phyloP scores from a whole-genome alignment of 1,140 invertebrate genomes.

The Drosophila teissieri region DNA sequence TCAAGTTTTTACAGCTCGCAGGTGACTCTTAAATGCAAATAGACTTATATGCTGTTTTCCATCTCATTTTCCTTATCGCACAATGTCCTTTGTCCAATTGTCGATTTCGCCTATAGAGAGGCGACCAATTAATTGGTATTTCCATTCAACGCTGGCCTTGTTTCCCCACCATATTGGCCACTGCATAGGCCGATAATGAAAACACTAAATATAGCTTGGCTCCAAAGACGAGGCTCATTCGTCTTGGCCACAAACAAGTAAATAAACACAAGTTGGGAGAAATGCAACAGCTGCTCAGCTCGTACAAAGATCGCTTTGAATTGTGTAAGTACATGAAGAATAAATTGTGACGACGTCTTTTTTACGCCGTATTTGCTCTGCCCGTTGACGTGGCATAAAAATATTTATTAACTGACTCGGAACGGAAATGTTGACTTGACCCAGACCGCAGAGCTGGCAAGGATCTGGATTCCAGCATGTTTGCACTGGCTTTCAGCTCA shows the following conservation, averaged over 20 bases:
- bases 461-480: conserved; percentile 50
- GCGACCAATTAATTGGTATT: conserved; percentile 16
- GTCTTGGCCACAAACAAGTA: conserved; percentile 27
- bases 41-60: too few species aligned
- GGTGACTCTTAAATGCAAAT: background rate
- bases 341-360: conserved; percentile 37
- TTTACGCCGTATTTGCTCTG: conserved; percentile 37
- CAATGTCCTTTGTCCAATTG: background rate
- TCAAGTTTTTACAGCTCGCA: background rate
- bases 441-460: conserved; percentile 11
- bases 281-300: conserved; percentile 69
- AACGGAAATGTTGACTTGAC: conserved; percentile 36
- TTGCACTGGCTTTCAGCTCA: conserved; percentile 31
- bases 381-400: conserved; percentile 41
- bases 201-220: conserved; percentile 33
- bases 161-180: conserved; percentile 27
- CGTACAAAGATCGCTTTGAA: conserved; percentile 50
- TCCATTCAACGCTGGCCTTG: background rate
- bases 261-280: conserved; percentile 56
- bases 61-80: too few species aligned
- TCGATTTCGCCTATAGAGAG: background rate
- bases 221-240: conserved; percentile 18
- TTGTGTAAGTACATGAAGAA: conserved; percentile 15
- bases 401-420: conserved; percentile 55
- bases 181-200: conserved; percentile 12